phyloP scores from a whole-genome alignment of 2,113 vertebrate genomes.

The Anolis carolinensis region DNA sequence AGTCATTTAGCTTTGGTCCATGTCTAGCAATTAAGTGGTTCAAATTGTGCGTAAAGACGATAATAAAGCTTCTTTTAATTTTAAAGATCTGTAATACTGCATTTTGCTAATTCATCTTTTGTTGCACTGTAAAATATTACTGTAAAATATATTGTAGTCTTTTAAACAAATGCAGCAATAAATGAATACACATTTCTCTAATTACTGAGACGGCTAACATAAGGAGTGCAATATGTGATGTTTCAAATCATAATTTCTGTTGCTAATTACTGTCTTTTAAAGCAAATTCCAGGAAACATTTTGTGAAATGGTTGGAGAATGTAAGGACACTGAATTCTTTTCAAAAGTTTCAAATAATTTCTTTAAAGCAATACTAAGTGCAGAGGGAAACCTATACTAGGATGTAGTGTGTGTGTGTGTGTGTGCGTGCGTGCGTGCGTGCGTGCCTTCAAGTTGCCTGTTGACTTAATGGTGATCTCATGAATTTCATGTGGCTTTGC shows the following conservation, averaged over 20 bases:
- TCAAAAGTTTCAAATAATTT: background rate
- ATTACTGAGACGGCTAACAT: background rate
- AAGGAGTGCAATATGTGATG: background rate
- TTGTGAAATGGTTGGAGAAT: background rate
- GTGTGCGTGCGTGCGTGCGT: too few relatives aligned
- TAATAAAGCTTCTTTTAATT: background rate
- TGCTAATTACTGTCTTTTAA: slow-evolving; percentile 17
- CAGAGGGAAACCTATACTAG: background rate
- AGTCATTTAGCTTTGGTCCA: background rate
- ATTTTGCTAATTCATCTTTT: background rate
- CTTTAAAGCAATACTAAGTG: background rate
- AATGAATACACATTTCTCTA: background rate
- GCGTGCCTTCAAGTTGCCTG: too few relatives aligned
- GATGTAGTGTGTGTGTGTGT: background rate
- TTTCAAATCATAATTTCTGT: slow-evolving; percentile 12
- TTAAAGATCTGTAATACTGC: background rate
- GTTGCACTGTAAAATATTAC: background rate
- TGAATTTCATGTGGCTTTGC: too few relatives aligned
- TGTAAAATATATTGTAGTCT: background rate
- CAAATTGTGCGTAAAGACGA: background rate
- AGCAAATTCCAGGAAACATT: slow-evolving; percentile 3
- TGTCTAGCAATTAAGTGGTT: background rate
- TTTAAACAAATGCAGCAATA: background rate
- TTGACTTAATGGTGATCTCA: too few relatives aligned
- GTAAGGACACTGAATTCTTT: background rate